Base-by-base conservation (phyloP, 2,113 vertebrate genomes). In the Hippolais icterina region DNA sequence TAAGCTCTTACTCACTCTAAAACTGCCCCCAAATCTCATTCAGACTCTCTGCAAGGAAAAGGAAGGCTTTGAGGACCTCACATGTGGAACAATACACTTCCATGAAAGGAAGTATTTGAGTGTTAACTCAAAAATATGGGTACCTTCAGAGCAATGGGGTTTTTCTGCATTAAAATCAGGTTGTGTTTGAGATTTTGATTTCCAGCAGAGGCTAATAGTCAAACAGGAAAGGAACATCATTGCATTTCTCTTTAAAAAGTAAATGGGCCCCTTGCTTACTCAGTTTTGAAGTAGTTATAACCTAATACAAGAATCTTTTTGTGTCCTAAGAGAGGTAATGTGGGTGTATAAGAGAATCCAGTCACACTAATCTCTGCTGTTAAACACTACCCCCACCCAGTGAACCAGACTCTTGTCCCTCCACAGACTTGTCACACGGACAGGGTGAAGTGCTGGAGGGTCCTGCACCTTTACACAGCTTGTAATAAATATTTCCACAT, bases 51-150 rank as follows among this genome's bases (percentile, higher is more conserved):
- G 10, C 59, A 89, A 80, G 63, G 53, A 63, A 72, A 75, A 76
- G 42, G 25, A 75, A 29, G 49, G 44, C 28, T 80, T 63, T 80
- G 19, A 49, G n/a, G n/a, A 41, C 37, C 28, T 68, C 50, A 69
- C 6, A 3, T 12, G 18, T 37, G 12, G 63, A 88, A 76, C 20
- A 71, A 44, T 37, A 41, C 8, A 21, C 19, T 79, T 78, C 33
- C 19, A 87, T 1, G 0, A 61, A 50, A 15, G 6, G 9, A n/a
- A n/a, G n/a, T n/a, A n/a, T n/a, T n/a, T n/a, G n/a, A n/a, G 27
- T 70, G 20, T 87, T 74, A 61, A 81, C 41, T 81, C 11, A 70
- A 35, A 94, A 77, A 46, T 41, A n/a, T 1, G 14, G 18, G 15
- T 61, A 29, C 70, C 24, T 80, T 77, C 46, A 42, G 39, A 87